Evolutionary conservation across 2,113 vertebrate species (phyloP).

Genomic region (Podilymbus podiceps): DNA sequence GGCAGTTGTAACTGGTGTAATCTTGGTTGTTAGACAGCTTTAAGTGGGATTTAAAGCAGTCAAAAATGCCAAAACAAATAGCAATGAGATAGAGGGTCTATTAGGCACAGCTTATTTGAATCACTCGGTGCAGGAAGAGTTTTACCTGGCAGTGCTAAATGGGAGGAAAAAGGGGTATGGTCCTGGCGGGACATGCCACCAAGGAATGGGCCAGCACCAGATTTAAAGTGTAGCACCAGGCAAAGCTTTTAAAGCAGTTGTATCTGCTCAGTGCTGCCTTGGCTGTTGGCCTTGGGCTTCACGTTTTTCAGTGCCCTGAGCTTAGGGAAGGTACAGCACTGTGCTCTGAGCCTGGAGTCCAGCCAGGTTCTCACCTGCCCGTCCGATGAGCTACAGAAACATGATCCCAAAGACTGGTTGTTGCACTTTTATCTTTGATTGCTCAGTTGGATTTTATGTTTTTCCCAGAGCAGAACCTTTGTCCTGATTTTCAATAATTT

Average conservation of each 20-base stretch:
- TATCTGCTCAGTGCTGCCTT: background rate
- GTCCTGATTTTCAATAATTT: background rate
- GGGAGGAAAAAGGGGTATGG: background rate
- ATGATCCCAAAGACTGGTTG: too few species aligned
- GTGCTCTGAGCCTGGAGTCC: background rate
- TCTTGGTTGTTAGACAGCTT: slow-evolving; percentile 15
- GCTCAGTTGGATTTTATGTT: background rate
- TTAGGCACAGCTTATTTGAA: slow-evolving; percentile 18
- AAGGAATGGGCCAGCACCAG: background rate
- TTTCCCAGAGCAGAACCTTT: background rate
- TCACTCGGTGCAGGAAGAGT: background rate
- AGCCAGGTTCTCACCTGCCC: background rate
- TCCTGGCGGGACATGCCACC: background rate
- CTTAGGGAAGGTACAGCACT: rapidly evolving
- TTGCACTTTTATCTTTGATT: background rate
- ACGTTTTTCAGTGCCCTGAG: background rate
- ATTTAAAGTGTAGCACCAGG: background rate
- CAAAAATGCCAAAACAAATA: slow-evolving; percentile 50
- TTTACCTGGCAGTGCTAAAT: background rate
- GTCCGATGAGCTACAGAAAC: background rate
- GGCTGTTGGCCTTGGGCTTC: background rate
- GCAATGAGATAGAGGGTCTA: background rate
- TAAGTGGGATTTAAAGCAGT: slow-evolving; percentile 24
- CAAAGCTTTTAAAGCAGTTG: background rate
- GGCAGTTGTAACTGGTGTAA: slow-evolving; percentile 8